Evolutionary conservation across 2,797 vertebrate species (phyloP), one percentile per base, ranked within the genome.

Genomic region (Brachyrhaphis roseni): DNA sequence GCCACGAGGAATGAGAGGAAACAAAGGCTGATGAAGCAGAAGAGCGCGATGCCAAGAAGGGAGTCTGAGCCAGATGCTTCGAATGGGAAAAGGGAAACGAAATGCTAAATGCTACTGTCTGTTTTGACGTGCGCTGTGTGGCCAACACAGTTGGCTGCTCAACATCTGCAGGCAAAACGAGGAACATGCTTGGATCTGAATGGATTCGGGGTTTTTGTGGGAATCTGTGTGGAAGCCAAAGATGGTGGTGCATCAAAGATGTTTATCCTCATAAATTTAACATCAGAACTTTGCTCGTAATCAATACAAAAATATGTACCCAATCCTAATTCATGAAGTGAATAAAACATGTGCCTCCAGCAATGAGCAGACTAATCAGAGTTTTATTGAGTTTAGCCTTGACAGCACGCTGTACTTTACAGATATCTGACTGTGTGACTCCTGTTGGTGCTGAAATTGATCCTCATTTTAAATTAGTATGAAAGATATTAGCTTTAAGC

Each of bases 81-180:
- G 79, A 80, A 88, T 81, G 76, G 83, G 77, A 70, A 84, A 77
- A 36, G 83, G 88, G 83, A 92, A 92, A 89, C 83, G 2, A 89
- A 85, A 72, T 74, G 75, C 72, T 79, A 8, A 55, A 83, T 57
- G 49, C 18, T 51, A 83, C 72, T 31, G 85, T 83, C 72, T 36
- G 85, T 81, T 71, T 89, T 86, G 80, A 86, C 83, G 86, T 86
- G 82, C 79, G 86, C 73, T 70, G 84, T 85, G 81, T 83, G 73
- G 72, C 26, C 34, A 83, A 72, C 36, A 16, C 46, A 46, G 39
- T 78, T 57, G 76, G 77, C 68, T 80, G 77, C 82, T 79, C 59
- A 45, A 82, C 28, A 34, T 90, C 74, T 88, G 72, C 75, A 83
- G 53, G 74, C 59, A 26, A 88, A 90, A 84, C 55, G 39, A 55